These are phyloP conservation scores for Hyperoodon ampullatus DNA, from an alignment of 2,113 vertebrate genomes.

Conservation along the genomic window DNA sequence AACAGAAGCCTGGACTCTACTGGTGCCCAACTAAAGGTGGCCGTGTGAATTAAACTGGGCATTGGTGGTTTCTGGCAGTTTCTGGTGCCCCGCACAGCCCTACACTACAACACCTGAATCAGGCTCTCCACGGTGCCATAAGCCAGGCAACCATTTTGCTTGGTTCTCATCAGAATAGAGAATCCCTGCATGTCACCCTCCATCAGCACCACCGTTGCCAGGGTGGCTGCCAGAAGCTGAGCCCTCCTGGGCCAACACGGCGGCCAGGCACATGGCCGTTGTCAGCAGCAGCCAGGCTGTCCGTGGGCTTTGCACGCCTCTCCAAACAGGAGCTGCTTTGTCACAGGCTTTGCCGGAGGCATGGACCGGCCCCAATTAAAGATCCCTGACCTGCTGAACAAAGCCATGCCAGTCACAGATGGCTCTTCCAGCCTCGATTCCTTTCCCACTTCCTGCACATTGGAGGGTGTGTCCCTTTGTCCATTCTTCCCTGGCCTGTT, in stretches of 20 bases:
- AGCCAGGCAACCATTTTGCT: neutral
- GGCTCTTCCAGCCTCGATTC: slow-evolving; percentile 66
- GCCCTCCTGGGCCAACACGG: fast-evolving
- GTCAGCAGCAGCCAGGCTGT: neutral
- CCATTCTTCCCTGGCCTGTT: neutral
- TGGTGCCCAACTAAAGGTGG: neutral
- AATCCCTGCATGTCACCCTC: neutral
- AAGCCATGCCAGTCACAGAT: slow-evolving; percentile 75
- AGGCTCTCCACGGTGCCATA: neutral
- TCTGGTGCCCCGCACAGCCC: fast-evolving
- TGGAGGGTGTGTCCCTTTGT: slow-evolving; percentile 50
- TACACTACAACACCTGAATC: fast-evolving
- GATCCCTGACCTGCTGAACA: slow-evolving; percentile 77
- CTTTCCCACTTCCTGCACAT: slow-evolving; percentile 76
- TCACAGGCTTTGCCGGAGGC: slow-evolving; percentile 78
- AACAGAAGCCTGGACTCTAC: neutral
- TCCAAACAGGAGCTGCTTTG: slow-evolving; percentile 78
- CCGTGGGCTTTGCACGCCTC: slow-evolving; percentile 70
- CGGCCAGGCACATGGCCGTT: fast-evolving
- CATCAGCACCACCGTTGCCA: neutral
- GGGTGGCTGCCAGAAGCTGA: neutral
- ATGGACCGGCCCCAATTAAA: slow-evolving; percentile 69
- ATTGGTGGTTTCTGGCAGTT: fast-evolving
- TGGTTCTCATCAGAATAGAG: neutral
- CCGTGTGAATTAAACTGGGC: fast-evolving